Evolutionary conservation across 2,113 vertebrate genomes (phyloP), one percentile per base, ranked within the genome.

Genomic region (Grammomys dolichurus): DNA sequence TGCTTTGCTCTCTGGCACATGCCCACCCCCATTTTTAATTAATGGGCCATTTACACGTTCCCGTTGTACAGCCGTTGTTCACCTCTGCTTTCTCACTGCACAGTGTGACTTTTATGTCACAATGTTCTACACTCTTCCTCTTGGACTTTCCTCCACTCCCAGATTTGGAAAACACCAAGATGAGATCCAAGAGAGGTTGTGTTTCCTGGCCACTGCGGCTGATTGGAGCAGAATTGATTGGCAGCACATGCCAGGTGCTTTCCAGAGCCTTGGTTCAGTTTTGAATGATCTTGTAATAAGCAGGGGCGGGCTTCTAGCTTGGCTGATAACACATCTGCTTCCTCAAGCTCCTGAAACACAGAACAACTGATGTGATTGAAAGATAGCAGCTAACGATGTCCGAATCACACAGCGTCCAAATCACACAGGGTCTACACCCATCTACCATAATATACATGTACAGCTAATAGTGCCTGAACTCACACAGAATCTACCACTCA

Each of bases 21-120:
- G 88, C 54, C 13, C n/a, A 93, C 3, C 65, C 77, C 73, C 20
- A 36, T 75, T 82, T 89, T 43, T 72, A 80, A 36, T 94, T 82
- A 93, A 90, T 77, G 89, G 51, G 88, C 93, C 11, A 92, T 20
- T 77, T 54, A 89, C 19, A 4, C 88, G 92, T 77, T 80, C 28
- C 95, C 91, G 70, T 67, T 93, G 54, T 10, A 40, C 73, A 95
- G 48, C 17, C 26, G 46, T 81, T 80, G 31, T 56, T 65, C 14
- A 43, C 43, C 17, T 13, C 36, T 3, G 7, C 24, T 77, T n/a
- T 85, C 86, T 82, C 56, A 60, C 13, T 5, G 9, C n/a, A 5
- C 67, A 7, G 2, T 11, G n/a, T 13, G 75, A 46, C 82, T 75
- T 31, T n/a, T 2, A 8, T 43, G 54, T 69, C 20, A 56, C 58